Evolutionary conservation across 1,140 invertebrate species (phyloP).

Genomic region (Apocrypta bakeri): DNA sequence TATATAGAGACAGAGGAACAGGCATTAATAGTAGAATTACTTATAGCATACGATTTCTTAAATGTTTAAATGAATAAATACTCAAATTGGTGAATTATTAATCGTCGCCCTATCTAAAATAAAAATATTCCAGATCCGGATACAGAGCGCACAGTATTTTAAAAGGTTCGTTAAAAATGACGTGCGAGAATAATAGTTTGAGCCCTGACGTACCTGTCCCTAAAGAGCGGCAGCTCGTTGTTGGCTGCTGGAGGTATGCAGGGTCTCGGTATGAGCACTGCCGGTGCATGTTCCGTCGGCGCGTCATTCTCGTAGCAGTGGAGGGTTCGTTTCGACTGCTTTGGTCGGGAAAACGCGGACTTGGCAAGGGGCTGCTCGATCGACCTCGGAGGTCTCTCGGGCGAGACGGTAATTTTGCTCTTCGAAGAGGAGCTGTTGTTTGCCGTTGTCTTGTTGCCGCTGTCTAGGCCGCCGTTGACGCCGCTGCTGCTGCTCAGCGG

Average conservation of each 20-base stretch:
- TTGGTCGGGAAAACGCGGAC: slow-evolving; percentile 42
- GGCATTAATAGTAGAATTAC: too few species aligned
- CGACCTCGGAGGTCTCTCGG: slow-evolving; percentile 35
- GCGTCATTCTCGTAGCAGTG: slow-evolving; percentile 29
- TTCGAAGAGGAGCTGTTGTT: background rate
- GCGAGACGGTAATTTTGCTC: background rate
- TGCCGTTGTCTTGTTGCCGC: background rate
- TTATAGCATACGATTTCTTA: too few species aligned
- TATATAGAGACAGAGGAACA: too few species aligned
- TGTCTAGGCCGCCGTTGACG: background rate
- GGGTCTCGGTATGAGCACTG: slow-evolving; percentile 9
- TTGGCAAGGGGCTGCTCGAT: slow-evolving; percentile 44
- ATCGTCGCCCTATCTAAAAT: too few species aligned
- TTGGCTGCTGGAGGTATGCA: background rate
- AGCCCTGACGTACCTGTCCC: slow-evolving; percentile 44
- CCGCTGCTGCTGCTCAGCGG: background rate
- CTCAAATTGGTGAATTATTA: too few species aligned
- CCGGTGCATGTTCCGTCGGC: background rate
- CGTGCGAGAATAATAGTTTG: too few species aligned
- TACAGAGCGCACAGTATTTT: too few species aligned
- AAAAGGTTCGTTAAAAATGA: too few species aligned
- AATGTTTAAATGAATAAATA: too few species aligned
- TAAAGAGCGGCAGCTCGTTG: slow-evolving; percentile 34
- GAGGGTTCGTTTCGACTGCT: slow-evolving; percentile 21
- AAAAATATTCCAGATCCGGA: too few species aligned